phyloP scores from a whole-genome alignment of 2,113 vertebrate genomes.

The Gadus macrocephalus region DNA sequence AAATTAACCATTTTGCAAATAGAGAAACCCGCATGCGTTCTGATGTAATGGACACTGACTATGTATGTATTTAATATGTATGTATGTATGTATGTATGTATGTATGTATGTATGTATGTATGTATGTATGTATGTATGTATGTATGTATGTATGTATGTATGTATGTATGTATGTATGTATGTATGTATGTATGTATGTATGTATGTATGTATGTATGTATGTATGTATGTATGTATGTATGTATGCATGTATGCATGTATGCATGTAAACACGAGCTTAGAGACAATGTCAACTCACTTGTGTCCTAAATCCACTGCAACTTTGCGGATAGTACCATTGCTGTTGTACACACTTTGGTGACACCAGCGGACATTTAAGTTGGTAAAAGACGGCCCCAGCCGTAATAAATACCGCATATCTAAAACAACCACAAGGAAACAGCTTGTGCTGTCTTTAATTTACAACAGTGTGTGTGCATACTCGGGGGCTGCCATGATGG shows the following conservation, averaged over 20 bases:
- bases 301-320: conserved; percentile 64
- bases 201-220: too few species aligned
- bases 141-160: background rate
- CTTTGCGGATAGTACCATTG: conserved; percentile 35
- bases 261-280: background rate
- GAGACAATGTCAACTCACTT: conserved; percentile 60
- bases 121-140: background rate
- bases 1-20: too few species aligned
- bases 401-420: conserved; percentile 52
- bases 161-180: too few species aligned
- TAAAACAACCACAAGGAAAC: background rate
- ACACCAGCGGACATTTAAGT: conserved; percentile 47
- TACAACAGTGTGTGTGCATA: background rate
- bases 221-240: too few species aligned
- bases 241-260: background rate
- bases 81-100: too few species aligned
- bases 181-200: too few species aligned
- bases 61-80: background rate
- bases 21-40: too few species aligned
- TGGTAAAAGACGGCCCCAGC: conserved; percentile 28
- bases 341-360: conserved; percentile 66
- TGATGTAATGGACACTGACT: too few species aligned
- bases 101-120: too few species aligned
- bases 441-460: conserved; percentile 5
- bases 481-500: conserved; percentile 54